Base-by-base conservation (phyloP, 1,140 invertebrate genomes). In the Lepidurus arcticus region DNA sequence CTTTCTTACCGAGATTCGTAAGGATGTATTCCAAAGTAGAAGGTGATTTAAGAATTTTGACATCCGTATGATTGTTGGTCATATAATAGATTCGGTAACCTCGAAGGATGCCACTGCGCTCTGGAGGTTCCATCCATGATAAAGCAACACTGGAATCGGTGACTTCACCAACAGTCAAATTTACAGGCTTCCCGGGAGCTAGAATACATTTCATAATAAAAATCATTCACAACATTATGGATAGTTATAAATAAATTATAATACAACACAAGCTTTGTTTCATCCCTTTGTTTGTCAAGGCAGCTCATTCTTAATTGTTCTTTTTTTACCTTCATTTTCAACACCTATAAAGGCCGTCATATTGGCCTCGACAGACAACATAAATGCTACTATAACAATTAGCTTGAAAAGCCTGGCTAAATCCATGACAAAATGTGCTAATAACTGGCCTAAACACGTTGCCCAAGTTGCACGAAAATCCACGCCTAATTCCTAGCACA, bases 111-210 rank as follows among this genome's bases (percentile, higher is more conserved):
- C 91, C 92, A 85, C 92, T 92, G 65, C 90, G 89, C 82, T 88
- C 87, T 81, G 88, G 87, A 53, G 94, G 94, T 84, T 91, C 90
- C 82, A 86, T 86, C 94, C 94, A 96, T 81, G 89, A 89, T 81
- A 96, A 87, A 78, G 90, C 90, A 81, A 95, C 91, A 83, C 91
- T 91, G 73, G 88, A 89, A 79, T 93, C 88, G 76, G 91, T 91
- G 73, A 94, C 90, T 84, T 89, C 89, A 79, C 90, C 87, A 16
- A 92, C 88, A 80, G 90, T 92, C 79, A 96, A 87, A 86, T 94
- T 94, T 82, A 90, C 86, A 76, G 94, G 94, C 83, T 92, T 91
- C 84, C 90, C 92, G 84, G 93, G 93, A 85, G 93, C 93, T 93
- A 34, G 34, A 34, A 34, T 34, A 34, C 34, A 34, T 34, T 34